A percentile compares a stretch with the other conserved stretches of the same genome.
Evolutionary conservation across 2,113 vertebrate genomes (phyloP).

Genomic region (Alligator sinensis): DNA sequence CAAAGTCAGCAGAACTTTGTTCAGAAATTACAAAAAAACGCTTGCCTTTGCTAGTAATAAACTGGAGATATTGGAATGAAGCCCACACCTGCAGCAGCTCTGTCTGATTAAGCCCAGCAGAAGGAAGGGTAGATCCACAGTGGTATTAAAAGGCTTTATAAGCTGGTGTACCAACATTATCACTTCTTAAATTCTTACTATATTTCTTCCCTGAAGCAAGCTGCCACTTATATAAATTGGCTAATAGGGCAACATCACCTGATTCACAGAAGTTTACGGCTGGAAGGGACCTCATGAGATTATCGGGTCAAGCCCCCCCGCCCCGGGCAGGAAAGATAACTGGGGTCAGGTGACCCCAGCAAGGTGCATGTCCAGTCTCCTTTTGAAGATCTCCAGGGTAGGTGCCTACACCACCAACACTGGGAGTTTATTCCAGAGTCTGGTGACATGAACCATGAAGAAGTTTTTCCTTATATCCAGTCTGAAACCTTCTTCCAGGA

Average conservation of each 20-base stretch:
- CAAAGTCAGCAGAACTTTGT: background rate
- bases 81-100: background rate
- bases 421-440: too few relatives aligned
- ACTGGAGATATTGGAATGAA: background rate
- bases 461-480: too few relatives aligned
- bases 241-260: background rate
- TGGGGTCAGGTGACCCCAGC: too few relatives aligned
- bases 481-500: too few relatives aligned
- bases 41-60: background rate
- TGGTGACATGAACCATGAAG: too few relatives aligned
- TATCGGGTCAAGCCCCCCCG: too few relatives aligned
- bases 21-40: background rate
- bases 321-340: too few relatives aligned
- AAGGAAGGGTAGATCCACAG: background rate
- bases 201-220: conserved; percentile 1
- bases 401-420: too few relatives aligned
- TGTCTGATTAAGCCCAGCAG: background rate
- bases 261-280: background rate
- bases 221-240: background rate
- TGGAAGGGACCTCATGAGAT: too few relatives aligned
- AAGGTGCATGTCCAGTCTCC: too few relatives aligned
- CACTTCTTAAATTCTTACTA: background rate
- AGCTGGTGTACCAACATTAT: background rate
- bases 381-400: too few relatives aligned
- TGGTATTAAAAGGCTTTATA: background rate